Evolutionary conservation across 2,888 invertebrate species (phyloP).

Genomic region (Allygus modestus): DNA sequence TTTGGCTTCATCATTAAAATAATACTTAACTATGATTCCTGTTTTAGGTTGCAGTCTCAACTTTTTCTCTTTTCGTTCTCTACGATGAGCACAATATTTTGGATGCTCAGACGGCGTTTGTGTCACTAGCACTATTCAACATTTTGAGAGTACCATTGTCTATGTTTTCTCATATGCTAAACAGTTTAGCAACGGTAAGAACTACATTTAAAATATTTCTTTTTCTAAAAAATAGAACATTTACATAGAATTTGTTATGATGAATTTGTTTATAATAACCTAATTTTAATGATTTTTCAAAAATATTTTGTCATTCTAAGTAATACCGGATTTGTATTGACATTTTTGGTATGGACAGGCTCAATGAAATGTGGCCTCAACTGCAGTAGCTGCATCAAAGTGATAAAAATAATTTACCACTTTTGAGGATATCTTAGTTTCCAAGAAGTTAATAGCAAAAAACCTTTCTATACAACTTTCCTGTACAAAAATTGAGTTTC

Average conservation of each 20-base stretch:
- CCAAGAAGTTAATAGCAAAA: too few relatives aligned
- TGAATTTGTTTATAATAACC: background rate
- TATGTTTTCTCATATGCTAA: slow-evolving; percentile 96
- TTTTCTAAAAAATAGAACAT: background rate
- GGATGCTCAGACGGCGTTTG: slow-evolving; percentile 94
- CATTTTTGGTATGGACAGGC: too few relatives aligned
- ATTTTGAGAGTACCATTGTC: slow-evolving; percentile 96
- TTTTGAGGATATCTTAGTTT: too few relatives aligned
- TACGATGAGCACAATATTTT: slow-evolving; percentile 89
- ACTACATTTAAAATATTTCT: background rate
- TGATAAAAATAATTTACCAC: too few relatives aligned
- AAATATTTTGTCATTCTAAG: background rate
- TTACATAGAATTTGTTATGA: background rate
- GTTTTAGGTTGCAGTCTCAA: slow-evolving; percentile 80
- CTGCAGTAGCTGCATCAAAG: too few relatives aligned
- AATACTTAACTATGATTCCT: too few relatives aligned
- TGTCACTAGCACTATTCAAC: slow-evolving; percentile 97
- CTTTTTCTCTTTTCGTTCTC: slow-evolving; percentile 86
- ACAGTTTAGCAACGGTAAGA: slow-evolving; percentile 92
- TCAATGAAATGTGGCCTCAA: too few relatives aligned
- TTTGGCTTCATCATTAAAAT: too few relatives aligned
- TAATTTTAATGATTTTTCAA: background rate
- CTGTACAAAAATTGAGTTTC: too few relatives aligned
- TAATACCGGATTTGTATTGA: background rate
- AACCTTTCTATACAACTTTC: too few relatives aligned